A percentile compares a stretch with the other conserved stretches of the same genome.
Conservation (phyloP, 2,113 vertebrate species). For the Gadus chalcogrammus region DNA sequence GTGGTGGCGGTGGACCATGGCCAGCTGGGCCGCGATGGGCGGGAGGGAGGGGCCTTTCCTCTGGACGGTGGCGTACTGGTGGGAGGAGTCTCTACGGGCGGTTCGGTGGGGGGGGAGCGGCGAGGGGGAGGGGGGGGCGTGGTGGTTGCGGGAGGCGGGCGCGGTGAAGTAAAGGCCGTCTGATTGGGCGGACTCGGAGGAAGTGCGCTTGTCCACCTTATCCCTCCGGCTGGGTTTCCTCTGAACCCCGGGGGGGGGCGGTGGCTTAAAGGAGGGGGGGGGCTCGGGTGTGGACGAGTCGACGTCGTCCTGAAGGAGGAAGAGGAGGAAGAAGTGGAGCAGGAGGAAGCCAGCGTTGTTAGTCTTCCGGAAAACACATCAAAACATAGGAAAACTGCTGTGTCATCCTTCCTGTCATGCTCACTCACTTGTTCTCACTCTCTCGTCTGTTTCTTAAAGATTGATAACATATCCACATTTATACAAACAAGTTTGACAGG, state of each 20-base stretch:
- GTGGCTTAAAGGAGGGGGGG: slow-evolving; percentile 81
- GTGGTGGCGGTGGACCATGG: slow-evolving; percentile 75
- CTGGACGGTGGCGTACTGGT: slow-evolving; percentile 45
- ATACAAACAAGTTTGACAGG: slow-evolving; percentile 3
- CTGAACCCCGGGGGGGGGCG: slow-evolving; percentile 71
- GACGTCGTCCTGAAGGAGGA: slow-evolving; percentile 82
- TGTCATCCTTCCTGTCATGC: not conserved
- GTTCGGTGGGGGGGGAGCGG: slow-evolving; percentile 47
- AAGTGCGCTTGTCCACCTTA: slow-evolving; percentile 74
- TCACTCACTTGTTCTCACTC: not conserved
- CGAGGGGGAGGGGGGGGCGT: slow-evolving; percentile 42
- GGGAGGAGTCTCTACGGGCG: slow-evolving; percentile 42
- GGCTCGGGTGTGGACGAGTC: slow-evolving; percentile 74
- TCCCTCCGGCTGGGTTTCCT: slow-evolving; percentile 53
- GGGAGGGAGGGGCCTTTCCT: slow-evolving; percentile 61
- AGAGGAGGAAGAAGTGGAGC: slow-evolving; percentile 50
- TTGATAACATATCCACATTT: slow-evolving; percentile 1
- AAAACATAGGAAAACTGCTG: not conserved
- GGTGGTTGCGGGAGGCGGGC: slow-evolving; percentile 44
- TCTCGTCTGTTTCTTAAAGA: too few relatives aligned
- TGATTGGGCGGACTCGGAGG: slow-evolving; percentile 82
- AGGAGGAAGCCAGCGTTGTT: slow-evolving; percentile 38
- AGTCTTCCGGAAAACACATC: slow-evolving; percentile 22
- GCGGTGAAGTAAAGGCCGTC: slow-evolving; percentile 82
- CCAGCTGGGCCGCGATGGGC: slow-evolving; percentile 73